Evolutionary conservation across 2,797 vertebrate genomes (phyloP).

Genomic region (Xyrichtys novacula): DNA sequence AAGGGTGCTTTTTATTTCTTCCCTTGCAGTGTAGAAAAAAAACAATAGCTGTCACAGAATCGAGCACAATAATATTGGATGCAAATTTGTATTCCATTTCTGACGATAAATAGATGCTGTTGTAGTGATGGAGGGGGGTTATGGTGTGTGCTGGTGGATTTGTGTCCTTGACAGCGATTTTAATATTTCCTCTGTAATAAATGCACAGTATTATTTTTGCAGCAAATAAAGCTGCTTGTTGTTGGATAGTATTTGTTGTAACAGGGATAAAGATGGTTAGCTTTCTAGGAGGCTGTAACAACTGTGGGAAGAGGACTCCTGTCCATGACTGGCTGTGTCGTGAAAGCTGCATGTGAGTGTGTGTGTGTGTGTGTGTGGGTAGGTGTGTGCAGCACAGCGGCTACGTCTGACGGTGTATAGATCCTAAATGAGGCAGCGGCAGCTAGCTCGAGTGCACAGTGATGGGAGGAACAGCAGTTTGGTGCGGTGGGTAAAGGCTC

Average conservation of each 20-base stretch:
- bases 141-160: conserved; percentile 37
- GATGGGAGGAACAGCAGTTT: conserved; percentile 46
- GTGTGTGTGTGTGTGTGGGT: background rate
- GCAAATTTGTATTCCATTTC: conserved; percentile 47
- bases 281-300: conserved; percentile 21
- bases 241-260: conserved; percentile 29
- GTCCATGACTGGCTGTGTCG: conserved; percentile 37
- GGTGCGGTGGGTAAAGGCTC: conserved; percentile 42
- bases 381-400: conserved; percentile 18
- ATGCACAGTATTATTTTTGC: conserved; percentile 48
- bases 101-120: conserved; percentile 49
- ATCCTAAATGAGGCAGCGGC: conserved; percentile 58
- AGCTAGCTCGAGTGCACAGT: conserved; percentile 56
- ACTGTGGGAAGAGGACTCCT: conserved; percentile 38
- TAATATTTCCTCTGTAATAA: conserved; percentile 49
- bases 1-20: conserved; percentile 32
- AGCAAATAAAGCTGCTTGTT: conserved; percentile 47
- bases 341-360: conserved; percentile 27
- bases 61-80: conserved; percentile 37
- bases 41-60: conserved; percentile 37
- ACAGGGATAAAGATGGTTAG: conserved; percentile 43
- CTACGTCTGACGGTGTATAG: conserved; percentile 43
- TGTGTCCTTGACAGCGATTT: conserved; percentile 58
- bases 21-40: conserved; percentile 9
- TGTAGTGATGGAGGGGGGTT: conserved; percentile 23